Evolutionary conservation across 2,797 vertebrate species (phyloP), one percentile per base, ranked within the genome.

Genomic region (Phoebastria nigripes): DNA sequence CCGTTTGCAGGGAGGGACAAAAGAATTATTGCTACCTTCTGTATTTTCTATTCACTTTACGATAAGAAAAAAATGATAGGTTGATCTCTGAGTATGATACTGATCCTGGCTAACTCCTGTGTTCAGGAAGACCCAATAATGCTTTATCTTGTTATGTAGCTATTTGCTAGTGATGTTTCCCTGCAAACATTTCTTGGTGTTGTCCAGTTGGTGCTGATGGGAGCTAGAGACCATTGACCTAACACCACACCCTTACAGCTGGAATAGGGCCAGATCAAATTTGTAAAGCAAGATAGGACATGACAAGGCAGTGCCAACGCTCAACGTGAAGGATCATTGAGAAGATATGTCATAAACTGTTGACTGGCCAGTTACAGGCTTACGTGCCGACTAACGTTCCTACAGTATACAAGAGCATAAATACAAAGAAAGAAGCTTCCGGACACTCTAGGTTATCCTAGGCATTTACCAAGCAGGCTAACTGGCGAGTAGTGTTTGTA

Each of bases 351-450:
- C n/a, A 24, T 1, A 5, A 84, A 3, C 4, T 59, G n/a, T 11
- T n/a, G 46, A 26, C 61, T 74, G 91, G 55, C 46, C 25, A 11
- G 11, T 4, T 33, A 8, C n/a, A 74, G 61, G 37, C 52, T 80
- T 7, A 5, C 8, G 0, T 2, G 21, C 15, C 1, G 2, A 6
- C 4, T 26, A 39, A 20, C 9, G 7, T 18, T 62, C 37, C 74
- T 56, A 42, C 63, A 54, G 51, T 4, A 8, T 0, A 7, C 7
- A 31, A 14, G 29, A 49, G 51, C 3, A 8, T 8, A 66, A 69
- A 55, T 14, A 8, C 13, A 19, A 4, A 1, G 51, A 33, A 20
- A 44, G 41, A 33, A 65, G 54, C 12, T 49, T 62, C 84, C 42
- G 72, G 29, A 2, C 4, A 0, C 18, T 29, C 35, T 6, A 31